phyloP scores from a whole-genome alignment of 2,797 vertebrate genomes.

The Dallia pectoralis region DNA sequence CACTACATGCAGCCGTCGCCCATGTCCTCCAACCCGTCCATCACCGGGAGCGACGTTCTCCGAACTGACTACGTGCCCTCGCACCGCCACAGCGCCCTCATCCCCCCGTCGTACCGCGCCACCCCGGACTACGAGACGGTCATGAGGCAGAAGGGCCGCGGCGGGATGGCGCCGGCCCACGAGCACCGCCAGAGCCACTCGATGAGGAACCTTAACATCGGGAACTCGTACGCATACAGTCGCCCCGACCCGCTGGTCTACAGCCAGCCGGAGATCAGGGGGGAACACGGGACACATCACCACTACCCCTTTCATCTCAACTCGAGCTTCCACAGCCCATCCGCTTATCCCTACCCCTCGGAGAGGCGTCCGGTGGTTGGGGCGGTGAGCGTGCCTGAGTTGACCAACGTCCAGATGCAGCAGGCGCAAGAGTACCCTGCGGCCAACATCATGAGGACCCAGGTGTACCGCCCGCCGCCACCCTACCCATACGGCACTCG shows the following conservation, averaged over 20 bases:
- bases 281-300: conserved; percentile 75
- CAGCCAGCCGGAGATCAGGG: conserved; percentile 97
- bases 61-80: conserved; percentile 89
- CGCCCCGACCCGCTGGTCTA: conserved; percentile 93
- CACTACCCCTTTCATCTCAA: conserved; percentile 87
- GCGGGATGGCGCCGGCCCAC: conserved; percentile 76
- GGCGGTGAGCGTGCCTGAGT: conserved; percentile 93
- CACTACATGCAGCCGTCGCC: conserved; percentile 94
- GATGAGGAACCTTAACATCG: conserved; percentile 93
- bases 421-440: conserved; percentile 92
- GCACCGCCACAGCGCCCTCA: conserved; percentile 91
- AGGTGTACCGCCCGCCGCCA: conserved; percentile 92
- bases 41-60: conserved; percentile 90
- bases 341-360: conserved; percentile 84
- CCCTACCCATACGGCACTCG: conserved; percentile 82
- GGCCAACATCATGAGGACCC: conserved; percentile 92
- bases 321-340: conserved; percentile 93
- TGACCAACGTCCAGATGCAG: conserved; percentile 95
- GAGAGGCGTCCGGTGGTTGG: conserved; percentile 91
- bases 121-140: conserved; percentile 97
- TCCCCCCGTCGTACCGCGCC: conserved; percentile 94
- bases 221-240: conserved; percentile 93
- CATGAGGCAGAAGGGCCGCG: conserved; percentile 89
- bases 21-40: conserved; percentile 97
- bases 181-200: conserved; percentile 91